Percentiles rank a stretch among this genome's conserved stretches.
phyloP scores from a whole-genome alignment of 1,140 invertebrate species.

The Drosophila tristis region DNA sequence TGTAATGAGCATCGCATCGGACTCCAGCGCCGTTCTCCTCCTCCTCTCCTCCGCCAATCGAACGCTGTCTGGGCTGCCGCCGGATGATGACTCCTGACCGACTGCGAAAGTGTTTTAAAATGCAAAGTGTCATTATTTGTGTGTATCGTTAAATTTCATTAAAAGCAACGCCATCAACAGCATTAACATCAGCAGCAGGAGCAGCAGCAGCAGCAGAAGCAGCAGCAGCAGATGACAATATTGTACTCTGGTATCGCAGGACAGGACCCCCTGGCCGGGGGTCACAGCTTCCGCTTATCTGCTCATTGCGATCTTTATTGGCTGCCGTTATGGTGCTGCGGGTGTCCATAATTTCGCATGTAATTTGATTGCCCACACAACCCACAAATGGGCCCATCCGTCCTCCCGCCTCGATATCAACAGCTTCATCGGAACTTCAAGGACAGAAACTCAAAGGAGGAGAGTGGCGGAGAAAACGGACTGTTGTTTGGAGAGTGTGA shows the following conservation, averaged over 20 bases:
- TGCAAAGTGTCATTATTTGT: slow-evolving; percentile 80
- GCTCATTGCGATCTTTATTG: slow-evolving; percentile 78
- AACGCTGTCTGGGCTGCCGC: slow-evolving; percentile 17
- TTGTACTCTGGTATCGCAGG: not conserved
- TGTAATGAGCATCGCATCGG: slow-evolving; percentile 69
- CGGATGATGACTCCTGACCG: slow-evolving; percentile 44
- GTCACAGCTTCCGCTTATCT: slow-evolving; percentile 65
- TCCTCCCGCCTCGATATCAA: slow-evolving; percentile 47
- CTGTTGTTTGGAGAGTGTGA: slow-evolving; percentile 5
- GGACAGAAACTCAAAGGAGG: not conserved
- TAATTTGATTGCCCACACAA: slow-evolving; percentile 73
- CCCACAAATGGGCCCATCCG: slow-evolving; percentile 37
- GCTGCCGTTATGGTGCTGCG: slow-evolving; percentile 71
- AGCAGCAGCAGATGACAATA: slow-evolving; percentile 28
- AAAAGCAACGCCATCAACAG: slow-evolving; percentile 46
- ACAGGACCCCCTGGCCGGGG: slow-evolving; percentile 8
- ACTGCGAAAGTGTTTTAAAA: slow-evolving; percentile 74
- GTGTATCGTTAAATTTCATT: slow-evolving; percentile 80
- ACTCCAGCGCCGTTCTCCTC: slow-evolving; percentile 9
- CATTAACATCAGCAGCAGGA: not conserved
- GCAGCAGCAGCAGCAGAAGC: not conserved
- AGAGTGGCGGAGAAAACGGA: not conserved
- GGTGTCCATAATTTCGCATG: slow-evolving; percentile 69
- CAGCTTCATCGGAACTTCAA: slow-evolving; percentile 37
- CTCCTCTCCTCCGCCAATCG: slow-evolving; percentile 23